A percentile compares a stretch with the other conserved stretches of the same genome.
Conservation (phyloP, 2,888 invertebrate species). For the Pyrgus malvae region DNA sequence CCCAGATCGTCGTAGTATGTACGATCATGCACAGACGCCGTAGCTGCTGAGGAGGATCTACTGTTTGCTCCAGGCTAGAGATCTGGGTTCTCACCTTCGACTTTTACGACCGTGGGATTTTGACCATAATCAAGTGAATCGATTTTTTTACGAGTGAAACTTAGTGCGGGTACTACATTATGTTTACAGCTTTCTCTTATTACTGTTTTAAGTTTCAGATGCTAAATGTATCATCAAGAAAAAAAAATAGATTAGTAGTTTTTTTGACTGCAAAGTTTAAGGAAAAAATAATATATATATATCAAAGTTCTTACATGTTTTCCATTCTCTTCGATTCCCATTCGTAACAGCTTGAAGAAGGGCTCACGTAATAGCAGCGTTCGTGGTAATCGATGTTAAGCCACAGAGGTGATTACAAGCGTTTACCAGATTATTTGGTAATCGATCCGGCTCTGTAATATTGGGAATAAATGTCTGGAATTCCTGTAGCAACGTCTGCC, state of each 20-base stretch:
- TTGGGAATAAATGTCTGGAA: constrained; percentile 58
- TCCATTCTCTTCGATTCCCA: neutral
- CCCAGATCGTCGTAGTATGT: constrained; percentile 44
- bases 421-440: constrained; percentile 75
- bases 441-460: constrained; percentile 58
- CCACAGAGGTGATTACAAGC: constrained; percentile 73
- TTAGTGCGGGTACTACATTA: constrained; percentile 1
- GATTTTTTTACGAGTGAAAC: constrained; percentile 56
- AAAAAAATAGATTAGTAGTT: too few relatives aligned
- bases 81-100: constrained; percentile 66
- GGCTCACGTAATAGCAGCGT: constrained; percentile 55
- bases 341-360: neutral
- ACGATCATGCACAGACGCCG: constrained; percentile 51
- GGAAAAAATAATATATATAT: too few relatives aligned
- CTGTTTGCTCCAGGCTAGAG: constrained; percentile 76
- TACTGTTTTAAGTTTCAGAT: neutral
- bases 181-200: constrained; percentile 2
- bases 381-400: constrained; percentile 66
- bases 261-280: too few relatives aligned
- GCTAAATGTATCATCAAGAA: neutral
- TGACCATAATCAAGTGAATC: constrained; percentile 44
- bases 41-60: constrained; percentile 77
- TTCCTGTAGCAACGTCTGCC: constrained; percentile 45
- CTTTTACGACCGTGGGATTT: constrained; percentile 76
- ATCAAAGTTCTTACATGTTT: too few relatives aligned